These are phyloP conservation scores for Rutpela maculata DNA, from an alignment of 2,888 invertebrate species.

Conservation along the genomic window DNA sequence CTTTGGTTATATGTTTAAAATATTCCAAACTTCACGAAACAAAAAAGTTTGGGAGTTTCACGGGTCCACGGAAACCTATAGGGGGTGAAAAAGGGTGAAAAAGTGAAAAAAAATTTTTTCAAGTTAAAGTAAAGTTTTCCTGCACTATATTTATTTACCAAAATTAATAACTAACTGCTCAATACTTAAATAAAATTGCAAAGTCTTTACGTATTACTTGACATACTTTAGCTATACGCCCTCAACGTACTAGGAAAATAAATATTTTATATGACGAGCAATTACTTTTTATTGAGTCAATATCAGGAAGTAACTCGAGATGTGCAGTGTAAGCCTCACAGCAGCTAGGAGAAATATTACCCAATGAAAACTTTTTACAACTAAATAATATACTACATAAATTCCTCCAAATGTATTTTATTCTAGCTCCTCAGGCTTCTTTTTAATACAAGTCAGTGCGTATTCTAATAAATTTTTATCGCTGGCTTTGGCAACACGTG, in stretches of 20 bases:
- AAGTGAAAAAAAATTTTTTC: too few relatives aligned
- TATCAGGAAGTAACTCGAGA: conserved; percentile 15
- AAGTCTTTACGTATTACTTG: too few relatives aligned
- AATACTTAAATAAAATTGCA: too few relatives aligned
- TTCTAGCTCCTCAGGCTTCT: conserved; percentile 39
- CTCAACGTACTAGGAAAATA: neutral
- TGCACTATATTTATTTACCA: too few relatives aligned
- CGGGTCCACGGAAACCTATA: too few relatives aligned
- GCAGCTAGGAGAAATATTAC: conserved; percentile 21
- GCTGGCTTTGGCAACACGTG: conserved; percentile 34
- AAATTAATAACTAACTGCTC: too few relatives aligned
- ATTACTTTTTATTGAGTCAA: conserved; percentile 27
- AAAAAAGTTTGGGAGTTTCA: too few relatives aligned
- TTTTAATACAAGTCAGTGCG: conserved; percentile 55
- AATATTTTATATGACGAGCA: neutral
- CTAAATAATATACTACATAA: conserved; percentile 39
- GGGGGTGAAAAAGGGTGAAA: too few relatives aligned
- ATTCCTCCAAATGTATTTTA: conserved; percentile 37
- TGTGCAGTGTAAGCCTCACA: conserved; percentile 16
- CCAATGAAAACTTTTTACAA: conserved; percentile 35
- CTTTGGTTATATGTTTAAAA: too few relatives aligned
- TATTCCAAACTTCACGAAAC: too few relatives aligned
- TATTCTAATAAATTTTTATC: conserved; percentile 54
- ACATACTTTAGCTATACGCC: neutral
- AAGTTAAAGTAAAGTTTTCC: too few relatives aligned